phyloP scores from a whole-genome alignment of 1,140 invertebrate genomes.

The Scaptomyza montana region DNA sequence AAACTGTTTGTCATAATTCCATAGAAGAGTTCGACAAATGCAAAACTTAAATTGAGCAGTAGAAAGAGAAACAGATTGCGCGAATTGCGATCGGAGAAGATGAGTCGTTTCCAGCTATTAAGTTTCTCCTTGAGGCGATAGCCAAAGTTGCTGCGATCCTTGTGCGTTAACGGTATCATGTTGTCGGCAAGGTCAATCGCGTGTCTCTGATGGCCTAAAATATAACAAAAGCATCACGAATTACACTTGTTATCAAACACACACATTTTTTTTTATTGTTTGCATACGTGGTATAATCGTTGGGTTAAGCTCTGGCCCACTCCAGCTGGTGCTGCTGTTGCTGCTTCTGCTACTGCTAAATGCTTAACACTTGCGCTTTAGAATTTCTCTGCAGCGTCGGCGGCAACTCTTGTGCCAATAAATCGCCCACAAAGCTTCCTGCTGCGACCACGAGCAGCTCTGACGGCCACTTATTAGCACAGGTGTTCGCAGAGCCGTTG shows the following conservation, averaged over 20 bases:
- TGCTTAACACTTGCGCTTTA: conserved; percentile 33
- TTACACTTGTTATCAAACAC: conserved; percentile 49
- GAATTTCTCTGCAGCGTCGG: conserved; percentile 54
- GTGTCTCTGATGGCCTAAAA: conserved; percentile 21
- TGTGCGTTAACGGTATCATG: conserved; percentile 89
- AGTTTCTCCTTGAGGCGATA: conserved; percentile 89
- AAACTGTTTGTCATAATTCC: conserved; percentile 98
- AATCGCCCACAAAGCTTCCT: conserved; percentile 55
- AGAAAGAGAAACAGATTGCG: conserved; percentile 98
- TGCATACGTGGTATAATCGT: conserved; percentile 78
- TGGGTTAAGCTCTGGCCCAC: conserved; percentile 38
- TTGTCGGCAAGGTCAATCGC: conserved; percentile 15
- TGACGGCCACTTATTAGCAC: conserved; percentile 49
- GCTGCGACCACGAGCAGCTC: conserved; percentile 22
- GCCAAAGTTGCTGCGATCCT: conserved; percentile 88
- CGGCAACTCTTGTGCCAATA: conserved; percentile 39
- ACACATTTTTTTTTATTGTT: conserved; percentile 51
- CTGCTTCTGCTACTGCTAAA: conserved; percentile 28
- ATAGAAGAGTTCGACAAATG: conserved; percentile 98
- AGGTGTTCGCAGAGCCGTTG: conserved; percentile 45
- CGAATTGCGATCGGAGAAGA: conserved; percentile 96
- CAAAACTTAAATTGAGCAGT: conserved; percentile 96
- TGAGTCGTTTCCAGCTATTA: conserved; percentile 91
- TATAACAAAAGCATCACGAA: conserved; percentile 15
- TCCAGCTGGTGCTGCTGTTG: conserved; percentile 41